A percentile compares a stretch with the other conserved stretches of the same genome.
These are phyloP conservation scores for Patella caerulea DNA, from an alignment of 2,888 invertebrate genomes.

Conservation along the genomic window DNA sequence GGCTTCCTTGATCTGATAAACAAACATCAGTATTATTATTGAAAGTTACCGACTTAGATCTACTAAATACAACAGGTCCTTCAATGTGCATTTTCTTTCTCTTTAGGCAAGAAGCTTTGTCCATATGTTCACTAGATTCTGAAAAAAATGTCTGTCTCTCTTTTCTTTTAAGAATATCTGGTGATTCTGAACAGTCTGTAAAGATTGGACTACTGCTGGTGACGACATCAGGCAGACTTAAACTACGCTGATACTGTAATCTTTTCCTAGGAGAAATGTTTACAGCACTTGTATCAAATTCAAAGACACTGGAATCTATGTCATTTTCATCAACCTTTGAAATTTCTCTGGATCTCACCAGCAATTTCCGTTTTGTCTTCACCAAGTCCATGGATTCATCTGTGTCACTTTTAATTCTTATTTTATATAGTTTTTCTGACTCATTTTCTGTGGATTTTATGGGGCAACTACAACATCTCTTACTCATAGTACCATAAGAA, in stretches of 20 bases:
- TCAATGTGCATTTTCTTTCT: neutral
- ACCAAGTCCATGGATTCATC: no score
- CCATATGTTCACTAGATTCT: no score
- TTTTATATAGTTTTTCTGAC: no score
- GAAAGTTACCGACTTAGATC: neutral
- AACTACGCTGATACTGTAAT: conserved; percentile 13
- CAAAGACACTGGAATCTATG: no score
- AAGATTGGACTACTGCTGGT: neutral
- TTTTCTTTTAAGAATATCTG: neutral
- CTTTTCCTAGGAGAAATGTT: neutral
- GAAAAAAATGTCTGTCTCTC: neutral
- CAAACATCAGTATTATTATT: neutral
- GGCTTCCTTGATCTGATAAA: neutral
- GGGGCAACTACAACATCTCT: no score
- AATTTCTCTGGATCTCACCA: no score
- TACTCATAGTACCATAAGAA: no score
- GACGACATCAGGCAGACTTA: conserved; percentile 20
- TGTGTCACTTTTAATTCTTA: no score
- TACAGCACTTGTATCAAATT: neutral
- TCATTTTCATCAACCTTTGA: no score
- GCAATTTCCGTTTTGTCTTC: no score
- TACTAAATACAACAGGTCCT: neutral
- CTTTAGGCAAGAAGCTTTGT: no score
- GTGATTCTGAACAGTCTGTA: neutral
- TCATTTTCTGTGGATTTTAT: no score